Evolutionary conservation across 2,113 vertebrate genomes (phyloP), one percentile per base, ranked within the genome.

Genomic region (Pyrgilauda ruficollis): DNA sequence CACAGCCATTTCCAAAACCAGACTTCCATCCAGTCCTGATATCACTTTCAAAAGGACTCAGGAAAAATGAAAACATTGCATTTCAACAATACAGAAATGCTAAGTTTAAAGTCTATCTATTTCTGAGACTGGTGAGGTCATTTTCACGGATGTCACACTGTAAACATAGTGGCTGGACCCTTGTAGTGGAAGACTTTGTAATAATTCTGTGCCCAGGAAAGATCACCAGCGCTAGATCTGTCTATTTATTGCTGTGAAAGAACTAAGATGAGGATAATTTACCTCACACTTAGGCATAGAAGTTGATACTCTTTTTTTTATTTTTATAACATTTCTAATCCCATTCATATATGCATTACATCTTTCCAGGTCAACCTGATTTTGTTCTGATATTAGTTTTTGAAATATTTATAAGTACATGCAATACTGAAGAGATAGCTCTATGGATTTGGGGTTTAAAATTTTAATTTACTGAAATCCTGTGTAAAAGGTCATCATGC

Each of bases 321-420:
- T 41, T 37, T 33, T 6, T 50, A 22, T 89, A 33, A 83, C 2
- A 56, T 74, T 72, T 81, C 52, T 43, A 89, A 76, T 64, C 41
- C 24, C 63, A 10, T 91, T 79, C 49, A 91, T 85, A 66, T 84
- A 73, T 69, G 39, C 50, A 70, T 58, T 61, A 75, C 53, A 59
- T 14, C 22, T 84, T 90, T 96, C 63, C 30, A 44, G 30, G 39
- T 94, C 41, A 79, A 46, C 43, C 6, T 64, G 44, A 69, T 84
- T 78, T 87, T 83, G 10, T 76, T 77, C 67, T 91, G 56, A 44
- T 90, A 83, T 41, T 94, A 87, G 35, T 53, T 92, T 92, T 88
- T 84, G 28, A 96, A 96, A 91, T 93, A 78, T 91, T 90, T 87
- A 6, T 70, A 89, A 96, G 63, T 58, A 30, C 27, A 24, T 64